These are phyloP conservation scores for Hypomesus transpacificus DNA, from an alignment of 2,113 vertebrate species.

Conservation along the genomic window DNA sequence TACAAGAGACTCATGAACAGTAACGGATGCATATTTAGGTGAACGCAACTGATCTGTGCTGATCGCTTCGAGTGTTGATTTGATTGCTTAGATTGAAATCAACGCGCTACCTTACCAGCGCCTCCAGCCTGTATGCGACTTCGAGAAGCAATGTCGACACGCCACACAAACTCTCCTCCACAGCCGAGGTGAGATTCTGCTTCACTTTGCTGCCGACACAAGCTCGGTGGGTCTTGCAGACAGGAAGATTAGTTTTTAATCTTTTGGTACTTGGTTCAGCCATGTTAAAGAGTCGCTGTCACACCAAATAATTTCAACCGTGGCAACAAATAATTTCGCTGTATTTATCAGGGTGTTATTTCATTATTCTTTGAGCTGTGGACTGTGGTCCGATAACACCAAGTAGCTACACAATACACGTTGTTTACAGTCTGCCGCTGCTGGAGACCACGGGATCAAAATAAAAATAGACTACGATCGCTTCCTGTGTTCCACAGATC, in stretches of 20 bases:
- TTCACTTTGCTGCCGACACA: constrained; percentile 44
- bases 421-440: neutral
- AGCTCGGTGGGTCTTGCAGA: constrained; percentile 55
- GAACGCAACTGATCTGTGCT: no score
- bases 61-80: no score
- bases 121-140: constrained; percentile 67
- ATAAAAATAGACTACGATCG: neutral
- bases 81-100: neutral
- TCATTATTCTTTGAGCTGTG: neutral
- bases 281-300: constrained; percentile 39
- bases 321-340: neutral
- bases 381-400: neutral
- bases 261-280: constrained; percentile 64
- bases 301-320: neutral
- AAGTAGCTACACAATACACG: neutral
- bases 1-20: neutral
- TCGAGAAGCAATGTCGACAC: constrained; percentile 65
- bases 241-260: constrained; percentile 58
- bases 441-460: constrained; percentile 5
- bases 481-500: neutral
- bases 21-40: no score
- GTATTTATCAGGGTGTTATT: neutral
- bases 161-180: constrained; percentile 75
- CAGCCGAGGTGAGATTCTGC: constrained; percentile 62
- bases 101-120: constrained; percentile 63